Conservation (phyloP, 1,140 invertebrate species). For the Oreohelix idahoensis region DNA sequence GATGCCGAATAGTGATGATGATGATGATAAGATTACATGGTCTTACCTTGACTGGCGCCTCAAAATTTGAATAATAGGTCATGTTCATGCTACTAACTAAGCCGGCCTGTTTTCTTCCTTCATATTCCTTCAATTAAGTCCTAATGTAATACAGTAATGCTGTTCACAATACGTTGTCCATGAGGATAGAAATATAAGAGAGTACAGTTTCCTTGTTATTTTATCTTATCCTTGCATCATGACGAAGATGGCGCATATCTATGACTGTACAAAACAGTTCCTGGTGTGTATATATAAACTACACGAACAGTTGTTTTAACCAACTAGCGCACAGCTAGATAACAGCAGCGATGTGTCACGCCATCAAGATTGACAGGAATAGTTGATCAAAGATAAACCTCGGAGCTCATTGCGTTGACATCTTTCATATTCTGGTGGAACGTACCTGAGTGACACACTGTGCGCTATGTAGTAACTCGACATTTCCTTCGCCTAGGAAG, state of each 20-base stretch:
- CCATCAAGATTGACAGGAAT: background rate
- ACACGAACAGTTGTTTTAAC: background rate
- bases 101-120: background rate
- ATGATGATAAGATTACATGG: no score
- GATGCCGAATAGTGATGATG: no score
- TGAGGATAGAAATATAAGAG: background rate
- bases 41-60: background rate
- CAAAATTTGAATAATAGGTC: background rate
- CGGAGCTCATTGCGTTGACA: background rate
- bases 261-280: background rate
- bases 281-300: background rate
- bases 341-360: background rate
- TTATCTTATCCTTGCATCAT: background rate
- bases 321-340: background rate
- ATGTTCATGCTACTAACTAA: background rate
- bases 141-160: background rate
- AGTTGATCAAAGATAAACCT: constrained; percentile 1
- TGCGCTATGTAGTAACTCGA: background rate
- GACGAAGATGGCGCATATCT: background rate
- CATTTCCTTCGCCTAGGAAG: background rate
- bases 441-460: background rate
- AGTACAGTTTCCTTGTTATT: background rate
- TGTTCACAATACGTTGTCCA: background rate
- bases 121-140: background rate
- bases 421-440: background rate